Percentiles rank a stretch among this genome's conserved stretches.
Evolutionary conservation across 1,140 invertebrate species (phyloP).

Genomic region (Sinella curviseta): DNA sequence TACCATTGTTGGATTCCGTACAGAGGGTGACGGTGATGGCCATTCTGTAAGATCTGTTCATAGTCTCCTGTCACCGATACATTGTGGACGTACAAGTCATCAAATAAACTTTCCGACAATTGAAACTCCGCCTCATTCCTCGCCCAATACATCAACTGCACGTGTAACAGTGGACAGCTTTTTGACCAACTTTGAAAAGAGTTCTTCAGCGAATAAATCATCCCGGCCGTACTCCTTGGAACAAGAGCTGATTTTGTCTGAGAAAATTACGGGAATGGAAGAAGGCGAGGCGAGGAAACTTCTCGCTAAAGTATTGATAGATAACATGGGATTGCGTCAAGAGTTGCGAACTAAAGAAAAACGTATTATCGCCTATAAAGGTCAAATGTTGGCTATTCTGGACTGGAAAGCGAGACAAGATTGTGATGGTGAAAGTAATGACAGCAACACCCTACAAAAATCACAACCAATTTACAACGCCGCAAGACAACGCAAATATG

Average conservation of each 20-base stretch:
- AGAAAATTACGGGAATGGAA: not conserved
- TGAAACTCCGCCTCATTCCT: not conserved
- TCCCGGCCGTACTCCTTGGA: not conserved
- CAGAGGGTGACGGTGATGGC: not conserved
- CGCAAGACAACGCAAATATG: not conserved
- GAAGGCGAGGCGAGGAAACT: not conserved
- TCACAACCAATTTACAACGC: not conserved
- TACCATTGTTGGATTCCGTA: not conserved
- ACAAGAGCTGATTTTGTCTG: not conserved
- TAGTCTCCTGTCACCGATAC: not conserved
- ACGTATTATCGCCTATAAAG: not conserved
- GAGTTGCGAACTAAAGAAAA: not conserved
- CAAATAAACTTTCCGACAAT: not conserved
- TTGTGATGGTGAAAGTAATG: not conserved
- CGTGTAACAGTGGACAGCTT: not conserved
- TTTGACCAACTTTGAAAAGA: not conserved
- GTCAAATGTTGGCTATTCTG: not conserved
- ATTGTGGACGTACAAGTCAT: not conserved
- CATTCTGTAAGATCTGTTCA: not conserved
- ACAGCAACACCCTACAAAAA: no score
- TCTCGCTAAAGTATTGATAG: not conserved
- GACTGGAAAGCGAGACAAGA: not conserved
- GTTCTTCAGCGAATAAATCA: no score
- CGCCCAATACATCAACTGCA: not conserved
- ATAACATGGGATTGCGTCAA: not conserved